These are phyloP conservation scores for Antheraea pernyi DNA, from an alignment of 1,140 invertebrate genomes.

Conservation along the genomic window DNA sequence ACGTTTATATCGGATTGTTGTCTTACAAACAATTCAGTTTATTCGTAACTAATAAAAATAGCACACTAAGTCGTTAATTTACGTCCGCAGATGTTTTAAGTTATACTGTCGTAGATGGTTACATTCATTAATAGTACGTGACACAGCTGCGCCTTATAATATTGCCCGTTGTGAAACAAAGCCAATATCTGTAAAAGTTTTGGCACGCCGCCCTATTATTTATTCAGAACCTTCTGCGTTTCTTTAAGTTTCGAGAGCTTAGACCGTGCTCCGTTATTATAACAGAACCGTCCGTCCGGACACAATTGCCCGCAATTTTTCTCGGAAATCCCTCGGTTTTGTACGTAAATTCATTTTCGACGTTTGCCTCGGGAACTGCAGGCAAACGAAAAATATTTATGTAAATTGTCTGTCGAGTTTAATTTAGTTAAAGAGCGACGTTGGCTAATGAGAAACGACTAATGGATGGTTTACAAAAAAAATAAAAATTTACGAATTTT, in stretches of 20 bases:
- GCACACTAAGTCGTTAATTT: no score
- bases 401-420: neutral
- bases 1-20: no score
- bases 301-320: constrained; percentile 35
- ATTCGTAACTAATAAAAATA: no score
- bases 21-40: no score
- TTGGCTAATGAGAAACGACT: neutral
- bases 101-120: neutral
- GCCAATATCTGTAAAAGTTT: constrained; percentile 57
- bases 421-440: neutral
- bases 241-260: constrained; percentile 45
- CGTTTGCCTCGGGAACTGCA: constrained; percentile 9
- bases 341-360: constrained; percentile 17
- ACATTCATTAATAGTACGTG: constrained; percentile 8
- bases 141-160: constrained; percentile 43
- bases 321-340: constrained; percentile 15
- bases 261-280: constrained; percentile 34
- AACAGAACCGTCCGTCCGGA: constrained; percentile 21
- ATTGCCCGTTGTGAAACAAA: constrained; percentile 45
- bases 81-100: neutral
- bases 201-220: constrained; percentile 42
- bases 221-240: constrained; percentile 52
- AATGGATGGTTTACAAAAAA: neutral
- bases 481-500: neutral
- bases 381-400: constrained; percentile 1